phyloP scores from a whole-genome alignment of 30 jellyfish, hydroid and myxozoan species.

The Catostylus mosaicus region DNA sequence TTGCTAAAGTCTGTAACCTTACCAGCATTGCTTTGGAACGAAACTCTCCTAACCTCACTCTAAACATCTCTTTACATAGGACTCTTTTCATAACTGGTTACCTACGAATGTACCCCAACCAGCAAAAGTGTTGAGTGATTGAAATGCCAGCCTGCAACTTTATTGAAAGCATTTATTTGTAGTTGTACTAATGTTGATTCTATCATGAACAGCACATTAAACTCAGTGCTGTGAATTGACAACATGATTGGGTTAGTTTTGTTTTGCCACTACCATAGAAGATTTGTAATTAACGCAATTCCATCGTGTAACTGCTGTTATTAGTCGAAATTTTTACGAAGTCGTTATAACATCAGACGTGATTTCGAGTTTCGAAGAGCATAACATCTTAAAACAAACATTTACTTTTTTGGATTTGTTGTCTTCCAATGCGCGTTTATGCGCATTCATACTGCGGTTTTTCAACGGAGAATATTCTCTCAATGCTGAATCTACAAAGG shows the following conservation, averaged over 20 bases:
- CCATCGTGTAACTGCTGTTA: conserved; percentile 39
- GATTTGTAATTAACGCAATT: neutral
- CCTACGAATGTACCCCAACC: no score
- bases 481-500: no score
- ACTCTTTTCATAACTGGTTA: no score
- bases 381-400: neutral
- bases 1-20: no score
- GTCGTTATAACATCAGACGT: neutral
- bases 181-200: conserved; percentile 39
- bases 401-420: no score
- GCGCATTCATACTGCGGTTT: no score
- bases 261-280: conserved; percentile 21
- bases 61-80: no score
- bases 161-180: conserved; percentile 20
- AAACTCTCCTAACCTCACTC: no score
- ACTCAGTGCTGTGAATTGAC: conserved; percentile 23
- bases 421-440: no score
- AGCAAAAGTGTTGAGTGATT: neutral
- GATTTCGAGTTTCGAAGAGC: conserved; percentile 14
- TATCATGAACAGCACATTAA: conserved; percentile 15
- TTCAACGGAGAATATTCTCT: no score
- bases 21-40: no score
- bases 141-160: conserved; percentile 10
- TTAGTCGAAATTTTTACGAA: neutral
- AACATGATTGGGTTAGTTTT: conserved; percentile 42